These are phyloP conservation scores for Lithophane ornitopus DNA, from an alignment of 2,888 invertebrate species.

Conservation along the genomic window DNA sequence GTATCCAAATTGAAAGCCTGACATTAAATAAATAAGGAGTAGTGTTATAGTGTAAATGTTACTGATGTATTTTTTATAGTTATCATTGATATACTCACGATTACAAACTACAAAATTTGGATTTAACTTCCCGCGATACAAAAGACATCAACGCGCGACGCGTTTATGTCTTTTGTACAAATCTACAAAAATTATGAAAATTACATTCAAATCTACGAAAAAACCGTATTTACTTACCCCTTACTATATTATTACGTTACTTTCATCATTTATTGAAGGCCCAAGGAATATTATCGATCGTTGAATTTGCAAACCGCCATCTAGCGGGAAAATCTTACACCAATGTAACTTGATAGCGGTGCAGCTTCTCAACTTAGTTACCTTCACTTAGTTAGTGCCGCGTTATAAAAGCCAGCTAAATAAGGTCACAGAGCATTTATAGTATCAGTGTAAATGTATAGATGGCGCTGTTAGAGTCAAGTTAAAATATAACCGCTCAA, in stretches of 20 bases:
- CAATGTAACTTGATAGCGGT: neutral
- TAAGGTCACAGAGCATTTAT: neutral
- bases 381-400: slow-evolving; percentile 3
- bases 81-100: no score
- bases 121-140: slow-evolving; percentile 19
- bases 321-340: slow-evolving; percentile 20
- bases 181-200: neutral
- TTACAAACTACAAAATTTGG: neutral
- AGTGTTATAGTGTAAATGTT: no score
- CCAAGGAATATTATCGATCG: neutral
- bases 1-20: neutral
- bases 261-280: neutral
- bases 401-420: neutral
- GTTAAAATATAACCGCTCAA: neutral
- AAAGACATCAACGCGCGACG: slow-evolving; percentile 75
- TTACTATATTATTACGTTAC: no score
- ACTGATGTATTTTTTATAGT: neutral
- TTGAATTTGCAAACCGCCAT: slow-evolving; percentile 29
- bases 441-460: neutral
- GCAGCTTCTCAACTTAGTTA: neutral
- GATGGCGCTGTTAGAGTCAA: slow-evolving; percentile 34
- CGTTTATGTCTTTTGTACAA: slow-evolving; percentile 48
- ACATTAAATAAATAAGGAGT: no score
- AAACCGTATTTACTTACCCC: neutral
- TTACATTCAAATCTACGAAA: neutral